Evolutionary conservation across 2,113 vertebrate species (phyloP).

Genomic region (Actenoides hombroni): DNA sequence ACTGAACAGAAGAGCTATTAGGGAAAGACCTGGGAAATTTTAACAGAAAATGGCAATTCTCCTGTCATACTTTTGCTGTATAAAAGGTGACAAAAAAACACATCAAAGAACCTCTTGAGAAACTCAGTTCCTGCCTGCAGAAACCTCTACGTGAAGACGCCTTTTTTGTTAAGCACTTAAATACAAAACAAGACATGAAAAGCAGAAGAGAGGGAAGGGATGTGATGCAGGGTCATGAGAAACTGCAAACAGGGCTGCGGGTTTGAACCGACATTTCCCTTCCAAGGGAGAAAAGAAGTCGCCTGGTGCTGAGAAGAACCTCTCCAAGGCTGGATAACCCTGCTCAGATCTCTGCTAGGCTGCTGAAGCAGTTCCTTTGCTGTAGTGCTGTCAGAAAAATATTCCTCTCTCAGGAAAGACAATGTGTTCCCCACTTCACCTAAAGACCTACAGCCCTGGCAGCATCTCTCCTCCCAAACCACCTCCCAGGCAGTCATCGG

Average conservation of each 20-base stretch:
- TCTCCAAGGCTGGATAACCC: not conserved
- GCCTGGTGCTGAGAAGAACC: rapidly evolving
- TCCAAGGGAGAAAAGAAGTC: not conserved
- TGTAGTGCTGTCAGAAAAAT: not conserved
- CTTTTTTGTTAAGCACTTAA: not conserved
- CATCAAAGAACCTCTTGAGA: not conserved
- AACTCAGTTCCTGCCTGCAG: not conserved
- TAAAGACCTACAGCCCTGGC: not conserved
- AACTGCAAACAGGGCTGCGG: not conserved
- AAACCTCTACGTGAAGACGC: rapidly evolving
- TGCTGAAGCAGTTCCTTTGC: not conserved
- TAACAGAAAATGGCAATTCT: not conserved
- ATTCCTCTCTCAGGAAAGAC: not conserved
- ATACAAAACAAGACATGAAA: not conserved
- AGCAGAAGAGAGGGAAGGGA: not conserved
- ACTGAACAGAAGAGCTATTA: not conserved
- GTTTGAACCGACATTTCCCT: rapidly evolving
- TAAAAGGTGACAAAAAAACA: not conserved
- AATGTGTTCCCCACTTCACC: rapidly evolving
- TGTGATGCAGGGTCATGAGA: rapidly evolving
- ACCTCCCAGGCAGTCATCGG: not conserved
- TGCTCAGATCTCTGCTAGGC: not conserved
- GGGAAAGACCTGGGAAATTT: not conserved
- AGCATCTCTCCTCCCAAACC: not conserved
- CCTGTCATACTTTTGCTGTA: not conserved